Conservation (phyloP, 2,797 vertebrate species). For the Myotis pilosus region DNA sequence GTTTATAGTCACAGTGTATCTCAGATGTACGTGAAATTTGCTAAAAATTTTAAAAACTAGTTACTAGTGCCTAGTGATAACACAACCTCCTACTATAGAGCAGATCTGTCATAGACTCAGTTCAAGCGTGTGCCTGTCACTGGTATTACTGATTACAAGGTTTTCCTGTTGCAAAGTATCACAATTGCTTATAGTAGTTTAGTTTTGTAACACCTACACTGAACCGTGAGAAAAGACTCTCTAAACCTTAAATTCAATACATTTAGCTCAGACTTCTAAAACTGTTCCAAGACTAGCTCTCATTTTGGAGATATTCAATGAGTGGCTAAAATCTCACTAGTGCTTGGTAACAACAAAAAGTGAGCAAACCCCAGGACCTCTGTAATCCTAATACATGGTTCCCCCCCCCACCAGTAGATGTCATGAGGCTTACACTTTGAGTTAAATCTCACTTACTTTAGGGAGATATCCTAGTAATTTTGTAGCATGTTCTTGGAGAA, state of each 20-base stretch:
- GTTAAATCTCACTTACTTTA: slow-evolving; percentile 85
- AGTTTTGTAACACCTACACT: neutral
- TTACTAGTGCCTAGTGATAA: neutral
- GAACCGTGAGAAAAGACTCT: neutral
- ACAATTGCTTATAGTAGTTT: neutral
- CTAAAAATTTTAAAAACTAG: neutral
- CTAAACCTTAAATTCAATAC: neutral
- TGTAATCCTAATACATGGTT: neutral
- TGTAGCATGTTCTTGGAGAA: slow-evolving; percentile 91
- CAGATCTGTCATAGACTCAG: neutral
- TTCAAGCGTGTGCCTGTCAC: neutral
- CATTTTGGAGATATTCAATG: neutral
- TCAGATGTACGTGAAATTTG: neutral
- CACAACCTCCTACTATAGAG: neutral
- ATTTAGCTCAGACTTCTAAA: neutral
- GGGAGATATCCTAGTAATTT: slow-evolving; percentile 93
- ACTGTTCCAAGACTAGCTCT: neutral
- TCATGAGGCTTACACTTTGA: neutral
- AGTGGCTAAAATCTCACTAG: neutral
- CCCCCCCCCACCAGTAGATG: neutral
- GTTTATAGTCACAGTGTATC: neutral
- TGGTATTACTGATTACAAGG: neutral
- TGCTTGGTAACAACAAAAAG: neutral
- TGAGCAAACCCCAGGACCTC: neutral
- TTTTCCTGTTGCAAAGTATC: neutral